phyloP scores from a whole-genome alignment of 1,140 invertebrate genomes.

The Panulirus ornatus region DNA sequence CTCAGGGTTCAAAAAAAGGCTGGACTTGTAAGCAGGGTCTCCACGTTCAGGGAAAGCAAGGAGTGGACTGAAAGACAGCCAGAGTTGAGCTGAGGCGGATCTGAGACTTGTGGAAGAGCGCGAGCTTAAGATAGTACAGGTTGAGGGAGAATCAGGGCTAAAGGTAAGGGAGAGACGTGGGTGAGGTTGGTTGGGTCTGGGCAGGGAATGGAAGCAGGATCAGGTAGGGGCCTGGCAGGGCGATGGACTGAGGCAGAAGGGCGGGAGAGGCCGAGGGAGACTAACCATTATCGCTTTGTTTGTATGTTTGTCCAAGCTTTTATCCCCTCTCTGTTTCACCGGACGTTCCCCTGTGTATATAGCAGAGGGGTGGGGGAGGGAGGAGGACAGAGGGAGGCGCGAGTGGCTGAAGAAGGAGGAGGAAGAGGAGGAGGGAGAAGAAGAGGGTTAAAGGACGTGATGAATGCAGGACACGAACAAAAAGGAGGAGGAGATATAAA shows the following conservation, averaged over 20 bases:
- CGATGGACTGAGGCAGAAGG: not conserved
- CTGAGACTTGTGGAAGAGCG: too few species aligned
- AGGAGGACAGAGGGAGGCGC: not conserved
- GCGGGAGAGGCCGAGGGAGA: not conserved
- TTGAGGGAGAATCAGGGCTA: too few species aligned
- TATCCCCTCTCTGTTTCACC: conserved; percentile 33
- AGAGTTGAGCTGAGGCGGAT: too few species aligned
- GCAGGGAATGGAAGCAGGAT: not conserved
- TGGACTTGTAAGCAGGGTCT: too few species aligned
- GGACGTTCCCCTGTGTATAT: conserved; percentile 38
- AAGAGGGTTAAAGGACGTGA: not conserved
- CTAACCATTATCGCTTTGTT: conserved; percentile 49
- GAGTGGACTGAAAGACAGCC: too few species aligned
- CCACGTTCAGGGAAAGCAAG: too few species aligned
- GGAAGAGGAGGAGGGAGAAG: not conserved
- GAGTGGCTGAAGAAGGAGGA: not conserved
- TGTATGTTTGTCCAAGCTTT: conserved; percentile 46
- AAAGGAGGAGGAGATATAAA: not conserved
- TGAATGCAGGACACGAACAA: not conserved
- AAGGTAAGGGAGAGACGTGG: not conserved
- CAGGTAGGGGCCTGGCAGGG: not conserved
- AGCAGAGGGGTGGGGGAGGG: not conserved
- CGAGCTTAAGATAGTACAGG: too few species aligned
- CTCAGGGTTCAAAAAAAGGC: too few species aligned
- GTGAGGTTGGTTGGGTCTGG: not conserved